Percentiles rank a stretch among this genome's conserved stretches.
Conservation (phyloP, 2,888 invertebrate species). For the Nomada goodeniana region DNA sequence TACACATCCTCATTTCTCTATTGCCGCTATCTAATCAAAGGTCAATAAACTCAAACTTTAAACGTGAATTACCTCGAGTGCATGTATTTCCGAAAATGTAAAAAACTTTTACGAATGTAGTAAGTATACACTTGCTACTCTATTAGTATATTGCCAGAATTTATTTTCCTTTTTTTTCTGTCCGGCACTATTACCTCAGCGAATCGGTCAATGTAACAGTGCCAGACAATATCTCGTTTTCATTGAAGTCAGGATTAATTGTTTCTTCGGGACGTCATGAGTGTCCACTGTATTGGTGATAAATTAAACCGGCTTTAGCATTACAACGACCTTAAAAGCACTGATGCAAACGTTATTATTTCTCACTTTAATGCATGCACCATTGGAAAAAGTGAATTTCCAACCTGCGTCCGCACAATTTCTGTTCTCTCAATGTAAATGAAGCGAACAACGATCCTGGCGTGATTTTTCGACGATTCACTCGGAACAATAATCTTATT, state of each 20-base stretch:
- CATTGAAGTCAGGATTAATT: slow-evolving; percentile 1
- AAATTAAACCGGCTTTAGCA: slow-evolving; percentile 6
- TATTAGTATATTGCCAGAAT: background rate
- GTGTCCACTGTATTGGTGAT: background rate
- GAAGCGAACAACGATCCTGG: background rate
- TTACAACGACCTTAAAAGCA: background rate
- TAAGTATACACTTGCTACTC: too few relatives aligned
- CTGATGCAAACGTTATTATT: background rate
- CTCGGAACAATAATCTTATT: slow-evolving; percentile 12
- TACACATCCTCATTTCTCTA: too few relatives aligned
- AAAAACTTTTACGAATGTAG: too few relatives aligned
- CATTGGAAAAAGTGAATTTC: background rate
- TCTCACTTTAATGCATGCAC: background rate
- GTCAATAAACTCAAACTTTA: too few relatives aligned
- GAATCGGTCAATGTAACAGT: too few relatives aligned
- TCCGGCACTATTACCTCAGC: background rate
- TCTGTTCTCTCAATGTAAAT: background rate
- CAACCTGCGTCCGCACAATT: background rate
- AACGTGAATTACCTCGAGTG: too few relatives aligned
- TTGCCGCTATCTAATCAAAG: too few relatives aligned
- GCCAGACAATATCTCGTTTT: background rate
- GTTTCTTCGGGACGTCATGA: background rate
- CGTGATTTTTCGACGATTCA: background rate
- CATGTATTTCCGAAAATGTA: too few relatives aligned
- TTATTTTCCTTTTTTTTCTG: background rate